These are phyloP conservation scores for Zootermopsis nevadensis DNA, from an alignment of 2,888 invertebrate genomes.

Conservation along the genomic window DNA sequence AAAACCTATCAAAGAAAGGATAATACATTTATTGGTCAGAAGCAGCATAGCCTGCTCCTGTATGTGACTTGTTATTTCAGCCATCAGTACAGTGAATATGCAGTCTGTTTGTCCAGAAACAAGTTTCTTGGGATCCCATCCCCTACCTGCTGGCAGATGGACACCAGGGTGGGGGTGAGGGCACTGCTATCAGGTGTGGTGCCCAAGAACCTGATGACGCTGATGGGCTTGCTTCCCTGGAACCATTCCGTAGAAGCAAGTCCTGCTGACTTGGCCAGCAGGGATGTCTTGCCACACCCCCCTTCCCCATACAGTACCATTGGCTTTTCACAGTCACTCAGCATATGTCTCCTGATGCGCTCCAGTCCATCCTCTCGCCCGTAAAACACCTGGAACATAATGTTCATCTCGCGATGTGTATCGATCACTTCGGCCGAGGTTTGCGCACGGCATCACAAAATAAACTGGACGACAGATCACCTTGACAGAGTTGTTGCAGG, in stretches of 20 bases:
- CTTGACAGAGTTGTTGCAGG: slow-evolving; percentile 92
- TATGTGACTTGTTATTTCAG: too few relatives aligned
- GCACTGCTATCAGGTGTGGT: slow-evolving; percentile 98
- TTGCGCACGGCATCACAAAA: background rate
- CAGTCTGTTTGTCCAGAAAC: too few relatives aligned
- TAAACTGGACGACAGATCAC: slow-evolving; percentile 59
- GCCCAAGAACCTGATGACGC: slow-evolving; percentile 92
- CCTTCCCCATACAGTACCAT: slow-evolving; percentile 94
- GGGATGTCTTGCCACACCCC: slow-evolving; percentile 97
- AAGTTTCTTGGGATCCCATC: background rate
- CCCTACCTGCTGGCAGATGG: slow-evolving; percentile 91
- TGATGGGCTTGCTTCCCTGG: slow-evolving; percentile 80
- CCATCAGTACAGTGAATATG: too few relatives aligned
- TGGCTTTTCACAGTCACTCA: slow-evolving; percentile 86
- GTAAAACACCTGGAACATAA: slow-evolving; percentile 79
- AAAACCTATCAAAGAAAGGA: too few relatives aligned
- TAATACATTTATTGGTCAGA: too few relatives aligned
- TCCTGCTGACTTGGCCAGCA: slow-evolving; percentile 91
- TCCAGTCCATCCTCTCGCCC: slow-evolving; percentile 89
- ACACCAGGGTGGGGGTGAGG: slow-evolving; percentile 91
- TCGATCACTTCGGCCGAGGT: background rate
- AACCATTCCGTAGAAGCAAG: slow-evolving; percentile 81
- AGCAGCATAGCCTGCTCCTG: too few relatives aligned
- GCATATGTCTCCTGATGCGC: slow-evolving; percentile 84
- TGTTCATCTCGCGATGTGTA: background rate